A percentile compares a stretch with the other conserved stretches of the same genome.
Evolutionary conservation across 2,888 invertebrate genomes (phyloP).

Genomic region (Stictocephala bisonia): DNA sequence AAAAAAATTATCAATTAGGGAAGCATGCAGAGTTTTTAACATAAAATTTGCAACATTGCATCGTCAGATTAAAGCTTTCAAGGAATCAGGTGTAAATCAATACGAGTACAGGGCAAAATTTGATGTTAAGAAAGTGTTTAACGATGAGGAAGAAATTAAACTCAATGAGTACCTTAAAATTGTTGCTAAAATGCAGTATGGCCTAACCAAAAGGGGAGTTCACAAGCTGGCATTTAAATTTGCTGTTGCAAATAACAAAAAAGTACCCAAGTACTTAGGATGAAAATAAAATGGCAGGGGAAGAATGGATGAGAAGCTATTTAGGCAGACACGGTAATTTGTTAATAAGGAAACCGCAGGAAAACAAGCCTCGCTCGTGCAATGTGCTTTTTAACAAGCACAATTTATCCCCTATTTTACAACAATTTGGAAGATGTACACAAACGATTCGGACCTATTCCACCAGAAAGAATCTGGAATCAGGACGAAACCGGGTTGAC

Average conservation of each 20-base stretch:
- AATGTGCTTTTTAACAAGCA: conserved; percentile 14
- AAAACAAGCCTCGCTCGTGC: conserved; percentile 29
- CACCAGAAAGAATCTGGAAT: conserved; percentile 60
- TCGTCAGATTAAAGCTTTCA: not conserved
- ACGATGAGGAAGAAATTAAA: conserved; percentile 16
- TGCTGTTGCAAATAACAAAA: conserved; percentile 24
- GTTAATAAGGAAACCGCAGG: conserved; percentile 16
- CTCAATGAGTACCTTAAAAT: conserved; percentile 22
- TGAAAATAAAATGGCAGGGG: conserved; percentile 32
- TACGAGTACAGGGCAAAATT: conserved; percentile 8
- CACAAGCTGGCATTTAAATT: conserved; percentile 24
- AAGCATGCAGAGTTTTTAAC: conserved; percentile 23
- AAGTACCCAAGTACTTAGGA: not conserved
- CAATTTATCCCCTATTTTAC: conserved; percentile 23
- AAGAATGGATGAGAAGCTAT: conserved; percentile 24
- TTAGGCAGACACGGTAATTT: not conserved
- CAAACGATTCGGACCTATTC: conserved; percentile 28
- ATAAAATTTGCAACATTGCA: conserved; percentile 10
- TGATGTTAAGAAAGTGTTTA: conserved; percentile 43
- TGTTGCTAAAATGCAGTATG: conserved; percentile 31
- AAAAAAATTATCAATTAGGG: conserved; percentile 26
- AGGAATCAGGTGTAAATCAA: conserved; percentile 45
- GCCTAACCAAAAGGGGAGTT: conserved; percentile 25
- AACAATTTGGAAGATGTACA: conserved; percentile 48
- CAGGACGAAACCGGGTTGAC: conserved; percentile 64